Conservation (phyloP, 92 coral and sea anemone genomes). For the Porites evermanni region DNA sequence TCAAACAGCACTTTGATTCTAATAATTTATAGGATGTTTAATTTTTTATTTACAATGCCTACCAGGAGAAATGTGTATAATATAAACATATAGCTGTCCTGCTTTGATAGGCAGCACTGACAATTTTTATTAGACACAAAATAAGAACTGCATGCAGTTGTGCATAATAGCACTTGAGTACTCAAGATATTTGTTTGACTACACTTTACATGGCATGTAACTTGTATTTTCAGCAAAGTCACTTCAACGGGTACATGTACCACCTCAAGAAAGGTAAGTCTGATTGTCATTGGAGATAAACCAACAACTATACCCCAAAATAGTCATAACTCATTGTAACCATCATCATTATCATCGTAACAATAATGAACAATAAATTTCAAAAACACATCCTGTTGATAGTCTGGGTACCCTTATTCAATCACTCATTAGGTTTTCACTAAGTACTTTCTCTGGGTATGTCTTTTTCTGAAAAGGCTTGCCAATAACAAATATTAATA, state of each 20-base stretch:
- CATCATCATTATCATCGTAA: too few species aligned
- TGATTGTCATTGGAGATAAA: too few species aligned
- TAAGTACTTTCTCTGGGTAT: neutral
- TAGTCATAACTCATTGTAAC: too few species aligned
- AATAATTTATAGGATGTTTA: neutral
- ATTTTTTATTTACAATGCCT: neutral
- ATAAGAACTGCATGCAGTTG: neutral
- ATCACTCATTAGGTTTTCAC: conserved; percentile 4
- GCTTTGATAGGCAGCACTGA: neutral
- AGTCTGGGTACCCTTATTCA: neutral
- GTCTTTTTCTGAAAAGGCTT: neutral
- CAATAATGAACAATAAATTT: too few species aligned
- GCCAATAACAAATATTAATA: conserved; percentile 4
- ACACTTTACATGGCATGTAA: too few species aligned
- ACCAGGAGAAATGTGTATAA: neutral
- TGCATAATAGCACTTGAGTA: neutral
- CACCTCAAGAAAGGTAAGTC: too few species aligned
- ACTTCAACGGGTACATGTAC: too few species aligned
- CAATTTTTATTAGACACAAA: neutral
- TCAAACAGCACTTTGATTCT: neutral
- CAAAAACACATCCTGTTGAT: neutral
- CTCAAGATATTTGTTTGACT: neutral
- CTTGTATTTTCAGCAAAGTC: too few species aligned
- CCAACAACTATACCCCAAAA: too few species aligned
- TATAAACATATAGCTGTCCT: neutral